Conservation (phyloP, 2,113 vertebrate genomes). For the Coptodon rendalli region DNA sequence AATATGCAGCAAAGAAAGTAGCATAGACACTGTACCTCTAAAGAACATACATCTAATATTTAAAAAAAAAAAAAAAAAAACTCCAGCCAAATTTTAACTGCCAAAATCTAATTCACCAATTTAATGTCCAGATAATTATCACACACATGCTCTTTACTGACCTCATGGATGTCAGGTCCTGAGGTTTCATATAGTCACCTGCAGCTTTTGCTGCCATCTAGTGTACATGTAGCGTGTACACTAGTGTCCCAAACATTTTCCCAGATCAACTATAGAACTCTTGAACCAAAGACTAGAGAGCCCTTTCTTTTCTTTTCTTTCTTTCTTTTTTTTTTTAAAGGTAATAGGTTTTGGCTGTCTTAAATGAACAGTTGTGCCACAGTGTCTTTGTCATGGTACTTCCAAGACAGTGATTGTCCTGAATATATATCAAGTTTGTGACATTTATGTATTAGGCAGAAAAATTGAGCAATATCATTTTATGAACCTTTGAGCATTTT, state of each 20-base stretch:
- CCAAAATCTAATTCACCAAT: background rate
- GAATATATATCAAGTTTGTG: background rate
- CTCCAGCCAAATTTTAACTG: background rate
- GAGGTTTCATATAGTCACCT: background rate
- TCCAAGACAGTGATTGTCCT: background rate
- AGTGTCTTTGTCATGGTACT: background rate
- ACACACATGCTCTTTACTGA: background rate
- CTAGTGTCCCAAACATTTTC: background rate
- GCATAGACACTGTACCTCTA: background rate
- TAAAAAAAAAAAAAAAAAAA: accelerated
- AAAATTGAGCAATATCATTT: background rate
- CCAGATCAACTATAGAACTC: background rate
- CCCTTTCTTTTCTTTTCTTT: background rate
- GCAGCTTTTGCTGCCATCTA: slow-evolving; percentile 52
- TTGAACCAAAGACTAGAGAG: background rate
- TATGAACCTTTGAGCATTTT: background rate
- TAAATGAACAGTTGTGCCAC: background rate
- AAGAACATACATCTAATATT: background rate
- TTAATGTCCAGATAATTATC: background rate
- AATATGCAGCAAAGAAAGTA: background rate
- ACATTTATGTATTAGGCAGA: background rate
- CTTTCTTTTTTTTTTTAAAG: accelerated
- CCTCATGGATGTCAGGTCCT: background rate
- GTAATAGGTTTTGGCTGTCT: background rate
- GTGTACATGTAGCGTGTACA: background rate